A percentile compares a stretch with the other conserved stretches of the same genome.
Evolutionary conservation across 2,113 vertebrate genomes (phyloP).

Genomic region (Otis tarda): DNA sequence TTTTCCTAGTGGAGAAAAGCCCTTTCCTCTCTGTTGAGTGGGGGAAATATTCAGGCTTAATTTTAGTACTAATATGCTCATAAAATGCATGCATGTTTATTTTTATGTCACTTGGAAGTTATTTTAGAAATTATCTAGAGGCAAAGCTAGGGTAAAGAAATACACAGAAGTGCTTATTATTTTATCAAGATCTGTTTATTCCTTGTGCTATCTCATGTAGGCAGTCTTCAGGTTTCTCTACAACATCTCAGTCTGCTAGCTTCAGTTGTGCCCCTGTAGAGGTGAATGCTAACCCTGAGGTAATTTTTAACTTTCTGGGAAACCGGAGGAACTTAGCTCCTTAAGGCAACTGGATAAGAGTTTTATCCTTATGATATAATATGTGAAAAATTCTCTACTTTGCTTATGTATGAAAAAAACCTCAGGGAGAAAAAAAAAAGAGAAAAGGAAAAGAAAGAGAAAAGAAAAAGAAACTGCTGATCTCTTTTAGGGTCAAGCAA

Average conservation of each 20-base stretch:
- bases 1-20: background rate
- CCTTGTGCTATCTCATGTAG: background rate
- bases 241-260: background rate
- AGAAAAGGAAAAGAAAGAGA: fast-evolving
- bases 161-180: background rate
- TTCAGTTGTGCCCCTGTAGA: background rate
- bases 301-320: background rate
- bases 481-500: background rate
- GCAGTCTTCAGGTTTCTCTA: background rate
- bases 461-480: background rate
- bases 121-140: background rate
- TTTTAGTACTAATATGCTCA: background rate
- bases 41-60: background rate
- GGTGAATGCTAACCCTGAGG: background rate
- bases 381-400: background rate
- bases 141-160: background rate
- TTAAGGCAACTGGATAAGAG: background rate
- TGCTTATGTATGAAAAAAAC: background rate
- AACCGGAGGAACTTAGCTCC: background rate
- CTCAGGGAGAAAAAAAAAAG: too few relatives aligned
- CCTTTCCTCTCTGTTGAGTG: background rate
- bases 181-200: background rate
- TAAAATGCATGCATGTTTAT: background rate
- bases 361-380: background rate
- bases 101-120: background rate